Evolutionary conservation across 1,140 invertebrate species (phyloP).

Genomic region (Papilio machaon): DNA sequence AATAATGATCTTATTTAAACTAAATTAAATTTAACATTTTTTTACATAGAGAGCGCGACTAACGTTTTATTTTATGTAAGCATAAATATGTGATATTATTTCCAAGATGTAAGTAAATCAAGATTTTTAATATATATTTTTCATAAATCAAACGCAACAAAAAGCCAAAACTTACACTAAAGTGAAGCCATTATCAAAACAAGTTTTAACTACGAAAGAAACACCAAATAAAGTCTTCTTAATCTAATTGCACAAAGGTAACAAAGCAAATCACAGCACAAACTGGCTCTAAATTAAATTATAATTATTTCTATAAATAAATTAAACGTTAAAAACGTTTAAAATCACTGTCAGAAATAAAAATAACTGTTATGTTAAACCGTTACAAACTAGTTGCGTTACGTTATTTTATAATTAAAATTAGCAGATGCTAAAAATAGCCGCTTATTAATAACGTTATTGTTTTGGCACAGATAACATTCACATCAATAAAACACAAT

Average conservation of each 20-base stretch:
- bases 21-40: background rate
- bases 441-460: background rate
- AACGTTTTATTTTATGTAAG: background rate
- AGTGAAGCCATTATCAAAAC: background rate
- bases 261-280: slow-evolving; percentile 15
- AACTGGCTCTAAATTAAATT: slow-evolving; percentile 2
- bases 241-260: slow-evolving; percentile 1
- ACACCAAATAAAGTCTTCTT: background rate
- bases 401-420: slow-evolving; percentile 7
- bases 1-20: background rate
- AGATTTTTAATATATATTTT: background rate
- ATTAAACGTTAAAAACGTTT: background rate
- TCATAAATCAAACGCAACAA: background rate
- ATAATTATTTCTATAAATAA: background rate
- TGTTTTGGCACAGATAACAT: slow-evolving; percentile 28
- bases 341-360: slow-evolving; percentile 12
- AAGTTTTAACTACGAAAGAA: background rate
- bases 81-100: background rate
- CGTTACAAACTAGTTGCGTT: slow-evolving; percentile 1
- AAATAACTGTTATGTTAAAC: background rate
- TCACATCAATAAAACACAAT: slow-evolving; percentile 22
- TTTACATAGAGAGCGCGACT: background rate
- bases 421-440: slow-evolving; percentile 5
- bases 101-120: background rate
- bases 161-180: background rate